Percentiles rank a stretch among this genome's conserved stretches.
Conservation (phyloP, 2,113 vertebrate species). For the Oceanodroma tethys region DNA sequence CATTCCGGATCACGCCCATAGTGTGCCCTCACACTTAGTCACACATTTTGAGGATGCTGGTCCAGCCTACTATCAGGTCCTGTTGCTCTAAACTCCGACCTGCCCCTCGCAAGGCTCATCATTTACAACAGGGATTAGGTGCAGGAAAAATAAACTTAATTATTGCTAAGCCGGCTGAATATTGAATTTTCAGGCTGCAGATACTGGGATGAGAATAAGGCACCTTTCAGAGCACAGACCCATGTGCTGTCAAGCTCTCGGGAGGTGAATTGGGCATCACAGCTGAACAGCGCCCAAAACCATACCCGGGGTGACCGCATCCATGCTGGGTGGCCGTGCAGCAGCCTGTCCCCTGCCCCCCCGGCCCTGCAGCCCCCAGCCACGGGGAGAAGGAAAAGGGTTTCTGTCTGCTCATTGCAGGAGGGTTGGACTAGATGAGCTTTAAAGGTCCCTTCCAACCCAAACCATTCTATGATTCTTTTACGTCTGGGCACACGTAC, state of each 20-base stretch:
- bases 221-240: not conserved
- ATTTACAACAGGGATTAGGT: not conserved
- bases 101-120: not conserved
- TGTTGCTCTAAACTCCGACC: not conserved
- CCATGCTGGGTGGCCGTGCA: too few species aligned
- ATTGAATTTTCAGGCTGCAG: not conserved
- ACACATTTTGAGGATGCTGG: accelerated
- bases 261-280: not conserved
- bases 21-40: not conserved
- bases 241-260: not conserved
- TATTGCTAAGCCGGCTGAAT: not conserved
- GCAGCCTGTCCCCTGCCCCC: not conserved
- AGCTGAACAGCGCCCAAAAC: not conserved
- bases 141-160: not conserved
- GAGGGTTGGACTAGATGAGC: too few species aligned
- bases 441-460: not conserved
- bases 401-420: not conserved
- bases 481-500: too few species aligned
- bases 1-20: accelerated
- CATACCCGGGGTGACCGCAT: accelerated
- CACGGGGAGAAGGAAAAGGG: not conserved
- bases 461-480: not conserved
- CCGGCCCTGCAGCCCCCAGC: not conserved
- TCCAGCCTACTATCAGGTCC: not conserved
- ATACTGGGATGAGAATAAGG: not conserved